These are phyloP conservation scores for Papilio helenus DNA, from an alignment of 1,140 invertebrate genomes.

Conservation along the genomic window DNA sequence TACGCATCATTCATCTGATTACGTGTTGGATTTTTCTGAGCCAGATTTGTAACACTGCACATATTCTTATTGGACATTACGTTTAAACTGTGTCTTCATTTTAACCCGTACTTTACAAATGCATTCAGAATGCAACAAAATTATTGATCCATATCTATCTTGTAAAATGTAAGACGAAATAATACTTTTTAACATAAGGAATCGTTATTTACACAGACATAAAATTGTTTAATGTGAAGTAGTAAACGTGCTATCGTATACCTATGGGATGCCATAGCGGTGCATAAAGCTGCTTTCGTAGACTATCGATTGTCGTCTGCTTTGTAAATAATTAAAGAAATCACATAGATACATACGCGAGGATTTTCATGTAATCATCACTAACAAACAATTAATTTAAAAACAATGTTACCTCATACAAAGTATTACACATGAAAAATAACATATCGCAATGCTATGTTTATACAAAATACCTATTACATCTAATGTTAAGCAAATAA, in stretches of 20 bases:
- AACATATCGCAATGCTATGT: slow-evolving; percentile 19
- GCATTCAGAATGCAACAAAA: background rate
- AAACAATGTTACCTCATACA: background rate
- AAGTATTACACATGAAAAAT: background rate
- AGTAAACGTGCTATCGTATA: background rate
- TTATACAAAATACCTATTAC: slow-evolving; percentile 18
- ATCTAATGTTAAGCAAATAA: background rate
- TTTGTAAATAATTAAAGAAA: background rate
- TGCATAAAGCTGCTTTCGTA: slow-evolving; percentile 10
- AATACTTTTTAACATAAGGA: background rate
- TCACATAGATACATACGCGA: background rate
- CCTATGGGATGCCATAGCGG: background rate
- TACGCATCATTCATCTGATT: slow-evolving; percentile 43
- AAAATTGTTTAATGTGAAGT: background rate
- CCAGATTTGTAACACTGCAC: slow-evolving; percentile 11
- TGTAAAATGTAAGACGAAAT: too few relatives aligned
- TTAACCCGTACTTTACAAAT: background rate
- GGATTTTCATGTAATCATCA: background rate
- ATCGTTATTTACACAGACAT: background rate
- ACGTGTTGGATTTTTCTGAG: slow-evolving; percentile 27
- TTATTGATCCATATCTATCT: too few relatives aligned
- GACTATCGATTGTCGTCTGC: slow-evolving; percentile 7
- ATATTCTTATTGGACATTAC: background rate
- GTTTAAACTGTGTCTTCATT: background rate
- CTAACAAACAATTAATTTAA: background rate